Conservation (phyloP, 1,140 invertebrate genomes). For the Sycophila sp. region DNA sequence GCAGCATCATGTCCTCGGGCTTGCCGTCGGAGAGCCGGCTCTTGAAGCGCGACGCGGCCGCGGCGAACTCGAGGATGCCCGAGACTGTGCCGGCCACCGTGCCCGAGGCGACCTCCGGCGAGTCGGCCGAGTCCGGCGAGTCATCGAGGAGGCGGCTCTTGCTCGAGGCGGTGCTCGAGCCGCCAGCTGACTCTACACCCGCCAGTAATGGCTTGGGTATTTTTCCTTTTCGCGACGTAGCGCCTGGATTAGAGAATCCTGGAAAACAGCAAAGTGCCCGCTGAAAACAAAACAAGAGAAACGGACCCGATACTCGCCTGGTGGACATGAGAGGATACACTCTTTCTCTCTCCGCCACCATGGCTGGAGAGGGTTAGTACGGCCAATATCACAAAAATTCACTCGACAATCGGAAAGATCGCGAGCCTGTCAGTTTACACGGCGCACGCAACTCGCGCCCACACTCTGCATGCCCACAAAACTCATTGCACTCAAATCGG, state of each 20-base stretch:
- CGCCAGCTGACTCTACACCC: conserved; percentile 70
- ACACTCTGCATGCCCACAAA: conserved; percentile 62
- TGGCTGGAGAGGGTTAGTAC: conserved; percentile 65
- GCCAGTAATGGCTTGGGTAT: conserved; percentile 83
- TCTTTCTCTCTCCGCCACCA: conserved; percentile 53
- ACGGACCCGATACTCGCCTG: conserved; percentile 40
- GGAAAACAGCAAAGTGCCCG: conserved; percentile 87
- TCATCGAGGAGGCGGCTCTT: conserved; percentile 67
- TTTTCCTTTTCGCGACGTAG: conserved; percentile 84
- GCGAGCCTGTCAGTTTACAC: no score
- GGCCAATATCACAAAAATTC: no score
- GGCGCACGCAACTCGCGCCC: conserved; percentile 58
- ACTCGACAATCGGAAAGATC: no score
- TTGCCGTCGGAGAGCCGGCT: conserved; percentile 59
- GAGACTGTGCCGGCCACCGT: conserved; percentile 44
- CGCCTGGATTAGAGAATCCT: conserved; percentile 84
- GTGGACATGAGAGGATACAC: conserved; percentile 32
- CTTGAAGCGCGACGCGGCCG: conserved; percentile 60
- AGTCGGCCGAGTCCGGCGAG: conserved; percentile 44
- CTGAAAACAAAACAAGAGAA: conserved; percentile 74
- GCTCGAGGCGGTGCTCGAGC: conserved; percentile 67
- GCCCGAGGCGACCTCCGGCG: conserved; percentile 41
- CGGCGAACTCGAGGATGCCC: conserved; percentile 58
- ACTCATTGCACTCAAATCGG: no score
- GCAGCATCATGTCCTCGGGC: conserved; percentile 76